Evolutionary conservation across 1,140 invertebrate species (phyloP), one percentile per base, ranked within the genome.

Genomic region (Leguminivora glycinivorella): DNA sequence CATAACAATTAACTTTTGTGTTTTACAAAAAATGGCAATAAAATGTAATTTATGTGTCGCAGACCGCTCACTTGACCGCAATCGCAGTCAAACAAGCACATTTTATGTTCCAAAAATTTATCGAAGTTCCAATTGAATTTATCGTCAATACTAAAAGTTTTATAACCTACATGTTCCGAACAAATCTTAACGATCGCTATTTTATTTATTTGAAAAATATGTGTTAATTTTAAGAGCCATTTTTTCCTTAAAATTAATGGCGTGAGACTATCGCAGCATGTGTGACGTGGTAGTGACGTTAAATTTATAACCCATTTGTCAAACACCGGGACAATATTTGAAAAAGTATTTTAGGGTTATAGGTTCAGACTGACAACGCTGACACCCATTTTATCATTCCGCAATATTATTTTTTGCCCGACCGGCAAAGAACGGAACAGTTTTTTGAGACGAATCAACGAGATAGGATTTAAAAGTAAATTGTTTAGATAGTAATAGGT

Each of bases 71-170:
- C 47, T 7, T 52, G 47, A 22, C 47, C 7, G 47, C 47, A 22
- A 1, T 0, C 40, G 40, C 40, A 22, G 47, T 52, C 47, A 52
- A 52, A 52, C 47, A 22, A 52, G 47, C 47, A 52, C 47, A 74
- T 72, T 75, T 75, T 78, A 75, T 76, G 72, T 70, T 75, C 76
- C 75, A 66, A 72, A 68, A 80, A 81, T 81, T 78, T 78, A 81
- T 78, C 60, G 76, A 69, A 69, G 66, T 52, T 14, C 73, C 76
- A 73, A 74, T 76, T 74, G 71, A 75, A 81, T 81, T 81, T 81
- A 81, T 81, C 70, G 72, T 75, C 72, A 78, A 78, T 78, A 78
- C 73, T 77, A 75, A 79, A 77, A 79, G 72, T 74, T 79, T 79
- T 79, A 77, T 77, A 47, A 73, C 71, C 72, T 75, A 72, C 74